phyloP scores from a whole-genome alignment of 2,888 invertebrate genomes.

The Herminia tarsipennalis region DNA sequence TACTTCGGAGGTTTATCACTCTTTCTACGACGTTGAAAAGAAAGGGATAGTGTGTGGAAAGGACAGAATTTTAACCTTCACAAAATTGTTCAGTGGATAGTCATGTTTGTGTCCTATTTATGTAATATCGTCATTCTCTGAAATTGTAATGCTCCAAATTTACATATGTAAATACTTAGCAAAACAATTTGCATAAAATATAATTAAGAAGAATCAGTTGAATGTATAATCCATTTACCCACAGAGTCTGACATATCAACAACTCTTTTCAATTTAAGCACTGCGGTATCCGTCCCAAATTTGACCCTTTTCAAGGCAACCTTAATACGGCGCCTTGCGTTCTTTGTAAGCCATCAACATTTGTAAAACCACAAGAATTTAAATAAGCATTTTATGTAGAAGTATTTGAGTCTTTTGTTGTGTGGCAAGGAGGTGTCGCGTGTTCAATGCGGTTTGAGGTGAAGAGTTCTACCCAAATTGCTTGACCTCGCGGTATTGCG shows the following conservation, averaged over 20 bases:
- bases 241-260: not conserved
- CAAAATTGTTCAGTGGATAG: too few species aligned
- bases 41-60: too few species aligned
- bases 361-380: conserved; percentile 26
- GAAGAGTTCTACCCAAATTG: conserved; percentile 17
- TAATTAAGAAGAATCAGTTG: too few species aligned
- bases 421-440: conserved; percentile 25
- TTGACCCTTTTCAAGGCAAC: conserved; percentile 33
- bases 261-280: conserved; percentile 34
- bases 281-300: conserved; percentile 20
- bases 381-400: conserved; percentile 25
- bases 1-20: too few species aligned
- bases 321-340: conserved; percentile 35
- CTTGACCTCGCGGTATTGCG: conserved; percentile 26
- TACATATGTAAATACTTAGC: too few species aligned
- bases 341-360: conserved; percentile 35
- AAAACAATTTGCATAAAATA: too few species aligned
- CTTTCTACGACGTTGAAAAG: too few species aligned
- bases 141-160: too few species aligned
- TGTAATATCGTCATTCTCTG: too few species aligned
- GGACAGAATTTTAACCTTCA: too few species aligned
- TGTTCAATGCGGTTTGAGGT: conserved; percentile 23
- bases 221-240: too few species aligned
- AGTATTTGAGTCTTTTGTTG: conserved; percentile 22
- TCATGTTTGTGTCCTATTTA: too few species aligned